phyloP scores from a whole-genome alignment of 30 jellyfish, hydroid and myxozoan genomes.

The Turritopsis rubra region DNA sequence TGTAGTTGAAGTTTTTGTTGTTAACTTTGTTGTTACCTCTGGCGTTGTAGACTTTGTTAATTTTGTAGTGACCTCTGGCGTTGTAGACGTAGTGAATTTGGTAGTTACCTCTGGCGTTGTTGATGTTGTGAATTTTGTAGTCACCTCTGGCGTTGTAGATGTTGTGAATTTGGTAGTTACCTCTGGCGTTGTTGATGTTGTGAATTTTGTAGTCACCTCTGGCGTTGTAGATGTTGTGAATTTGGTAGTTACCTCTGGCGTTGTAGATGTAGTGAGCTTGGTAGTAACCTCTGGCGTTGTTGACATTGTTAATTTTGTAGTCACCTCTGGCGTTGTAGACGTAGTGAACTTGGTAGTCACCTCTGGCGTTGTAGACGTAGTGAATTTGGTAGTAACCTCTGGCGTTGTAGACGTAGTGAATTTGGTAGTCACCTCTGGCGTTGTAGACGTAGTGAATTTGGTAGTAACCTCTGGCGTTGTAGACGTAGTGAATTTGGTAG shows the following conservation, averaged over 20 bases:
- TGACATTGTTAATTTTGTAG: constrained; percentile 2
- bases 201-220: neutral
- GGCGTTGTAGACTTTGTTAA: neutral
- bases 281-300: constrained; percentile 20
- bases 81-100: neutral
- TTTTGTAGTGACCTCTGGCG: neutral
- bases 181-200: constrained; percentile 25
- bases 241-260: constrained; percentile 4
- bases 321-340: neutral
- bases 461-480: neutral
- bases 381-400: neutral
- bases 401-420: constrained; percentile 10
- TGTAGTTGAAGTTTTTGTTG: constrained; percentile 15
- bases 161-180: constrained; percentile 6
- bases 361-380: constrained; percentile 28
- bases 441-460: neutral
- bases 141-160: neutral
- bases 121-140: neutral
- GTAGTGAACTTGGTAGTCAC: constrained; percentile 7
- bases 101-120: neutral
- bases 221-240: constrained; percentile 3
- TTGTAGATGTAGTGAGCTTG: neutral
- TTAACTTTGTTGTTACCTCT: constrained; percentile 1
- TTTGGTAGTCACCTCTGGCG: constrained; percentile 7
- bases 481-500: neutral